phyloP scores from a whole-genome alignment of 2,888 invertebrate species.

The Gasteruption jaculator region DNA sequence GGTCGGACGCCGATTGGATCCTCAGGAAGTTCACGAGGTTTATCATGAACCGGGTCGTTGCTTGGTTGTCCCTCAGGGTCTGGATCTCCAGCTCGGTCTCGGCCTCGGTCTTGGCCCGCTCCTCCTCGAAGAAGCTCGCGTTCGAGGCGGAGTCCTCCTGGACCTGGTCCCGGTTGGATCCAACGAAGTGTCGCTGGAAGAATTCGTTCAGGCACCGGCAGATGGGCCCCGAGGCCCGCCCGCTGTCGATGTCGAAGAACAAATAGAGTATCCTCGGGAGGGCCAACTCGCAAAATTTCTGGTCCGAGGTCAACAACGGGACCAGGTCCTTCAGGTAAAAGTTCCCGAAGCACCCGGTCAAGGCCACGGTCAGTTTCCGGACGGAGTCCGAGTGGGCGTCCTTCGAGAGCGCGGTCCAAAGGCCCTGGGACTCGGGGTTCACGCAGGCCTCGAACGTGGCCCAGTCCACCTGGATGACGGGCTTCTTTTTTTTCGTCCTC shows the following conservation, averaged over 20 bases:
- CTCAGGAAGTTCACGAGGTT: conserved; percentile 63
- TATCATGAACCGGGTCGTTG: conserved; percentile 65
- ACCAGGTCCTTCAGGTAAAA: conserved; percentile 56
- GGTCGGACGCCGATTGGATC: conserved; percentile 31
- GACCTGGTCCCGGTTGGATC: too few species aligned
- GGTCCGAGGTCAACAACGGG: conserved; percentile 62
- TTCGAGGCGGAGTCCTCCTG: neutral
- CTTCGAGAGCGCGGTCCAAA: too few species aligned
- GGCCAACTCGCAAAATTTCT: conserved; percentile 63
- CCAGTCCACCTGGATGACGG: too few species aligned
- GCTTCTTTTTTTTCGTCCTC: too few species aligned
- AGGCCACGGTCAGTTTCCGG: too few species aligned
- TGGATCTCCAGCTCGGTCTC: conserved; percentile 6
- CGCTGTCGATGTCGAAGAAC: conserved; percentile 52
- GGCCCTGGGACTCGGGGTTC: too few species aligned
- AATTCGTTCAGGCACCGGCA: conserved; percentile 57
- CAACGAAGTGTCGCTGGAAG: conserved; percentile 57
- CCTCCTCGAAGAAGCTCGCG: too few species aligned
- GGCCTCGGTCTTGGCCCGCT: too few species aligned
- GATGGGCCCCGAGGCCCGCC: conserved; percentile 44
- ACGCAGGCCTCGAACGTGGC: too few species aligned
- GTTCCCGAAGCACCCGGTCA: conserved; percentile 53
- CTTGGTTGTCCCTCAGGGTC: conserved; percentile 7
- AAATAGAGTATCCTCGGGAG: conserved; percentile 65
- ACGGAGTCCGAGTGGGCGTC: too few species aligned